Conservation (phyloP, 1,140 invertebrate genomes). For the Subanguina moxae region DNA sequence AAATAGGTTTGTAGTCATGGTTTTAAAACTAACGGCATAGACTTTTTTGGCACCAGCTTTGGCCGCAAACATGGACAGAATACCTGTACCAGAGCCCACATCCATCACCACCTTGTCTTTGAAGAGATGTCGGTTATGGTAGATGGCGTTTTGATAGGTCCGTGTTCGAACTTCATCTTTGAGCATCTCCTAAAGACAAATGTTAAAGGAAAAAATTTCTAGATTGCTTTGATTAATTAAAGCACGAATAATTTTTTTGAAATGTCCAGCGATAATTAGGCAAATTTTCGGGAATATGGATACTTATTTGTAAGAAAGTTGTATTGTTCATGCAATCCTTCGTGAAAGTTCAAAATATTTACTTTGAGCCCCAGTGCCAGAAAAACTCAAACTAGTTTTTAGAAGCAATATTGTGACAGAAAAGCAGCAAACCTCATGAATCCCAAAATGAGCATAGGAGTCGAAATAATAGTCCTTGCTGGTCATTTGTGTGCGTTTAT, state of each 20-base stretch:
- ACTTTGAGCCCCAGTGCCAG: background rate
- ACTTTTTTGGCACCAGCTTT: conserved; percentile 93
- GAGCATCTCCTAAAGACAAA: conserved; percentile 82
- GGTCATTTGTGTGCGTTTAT: conserved; percentile 35
- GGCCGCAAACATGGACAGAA: conserved; percentile 98
- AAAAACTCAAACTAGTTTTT: background rate
- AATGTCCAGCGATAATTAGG: no score
- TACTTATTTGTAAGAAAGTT: no score
- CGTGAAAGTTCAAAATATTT: no score
- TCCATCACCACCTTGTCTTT: conserved; percentile 82
- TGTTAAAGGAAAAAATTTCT: no score
- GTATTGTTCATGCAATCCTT: no score
- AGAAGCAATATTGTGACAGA: background rate
- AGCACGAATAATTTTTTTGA: no score
- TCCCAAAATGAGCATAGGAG: conserved; percentile 98
- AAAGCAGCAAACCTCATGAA: conserved; percentile 75
- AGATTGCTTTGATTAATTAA: no score
- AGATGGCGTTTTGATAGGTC: conserved; percentile 97
- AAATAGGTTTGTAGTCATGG: background rate
- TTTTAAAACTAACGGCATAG: conserved; percentile 75
- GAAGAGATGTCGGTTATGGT: conserved; percentile 87
- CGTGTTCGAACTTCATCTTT: conserved; percentile 98
- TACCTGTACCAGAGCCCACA: conserved; percentile 97
- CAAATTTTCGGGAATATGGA: no score
- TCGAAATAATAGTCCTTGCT: conserved; percentile 76